Evolutionary conservation across 2,113 vertebrate species (phyloP).

Genomic region (Hassar affinis): DNA sequence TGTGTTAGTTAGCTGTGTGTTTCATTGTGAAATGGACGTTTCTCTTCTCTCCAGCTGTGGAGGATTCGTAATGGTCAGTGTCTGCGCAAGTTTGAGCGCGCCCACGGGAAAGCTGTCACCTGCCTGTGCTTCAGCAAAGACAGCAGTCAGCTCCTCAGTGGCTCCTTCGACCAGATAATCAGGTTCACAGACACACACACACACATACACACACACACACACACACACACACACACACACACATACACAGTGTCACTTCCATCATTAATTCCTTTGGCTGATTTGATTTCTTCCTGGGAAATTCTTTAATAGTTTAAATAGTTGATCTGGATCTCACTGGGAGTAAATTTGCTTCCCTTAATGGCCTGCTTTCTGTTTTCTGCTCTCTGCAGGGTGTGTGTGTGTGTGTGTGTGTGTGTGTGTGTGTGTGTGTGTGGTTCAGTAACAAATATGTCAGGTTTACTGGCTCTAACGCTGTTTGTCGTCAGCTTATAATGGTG

Average conservation of each 20-base stretch:
- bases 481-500: too few species aligned
- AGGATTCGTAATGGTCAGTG: conserved; percentile 98
- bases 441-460: too few species aligned
- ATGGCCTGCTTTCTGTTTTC: not conserved
- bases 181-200: conserved; percentile 70
- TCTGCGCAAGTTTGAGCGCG: conserved; percentile 88
- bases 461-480: too few species aligned
- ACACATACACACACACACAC: conserved; percentile 9
- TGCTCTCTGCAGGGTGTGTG: not conserved
- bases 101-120: conserved; percentile 94
- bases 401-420: conserved; percentile 9
- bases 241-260: too few species aligned
- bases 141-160: conserved; percentile 93
- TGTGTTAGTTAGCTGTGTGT: not conserved
- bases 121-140: conserved; percentile 95
- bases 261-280: not conserved
- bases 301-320: not conserved
- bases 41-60: conserved; percentile 80
- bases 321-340: not conserved
- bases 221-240: not conserved
- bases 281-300: not conserved
- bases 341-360: not conserved
- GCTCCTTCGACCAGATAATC: conserved; percentile 96
- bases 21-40: not conserved
- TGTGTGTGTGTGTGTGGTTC: not conserved